Conservation (phyloP, 2,797 vertebrate species). For the Amblyraja radiata region DNA sequence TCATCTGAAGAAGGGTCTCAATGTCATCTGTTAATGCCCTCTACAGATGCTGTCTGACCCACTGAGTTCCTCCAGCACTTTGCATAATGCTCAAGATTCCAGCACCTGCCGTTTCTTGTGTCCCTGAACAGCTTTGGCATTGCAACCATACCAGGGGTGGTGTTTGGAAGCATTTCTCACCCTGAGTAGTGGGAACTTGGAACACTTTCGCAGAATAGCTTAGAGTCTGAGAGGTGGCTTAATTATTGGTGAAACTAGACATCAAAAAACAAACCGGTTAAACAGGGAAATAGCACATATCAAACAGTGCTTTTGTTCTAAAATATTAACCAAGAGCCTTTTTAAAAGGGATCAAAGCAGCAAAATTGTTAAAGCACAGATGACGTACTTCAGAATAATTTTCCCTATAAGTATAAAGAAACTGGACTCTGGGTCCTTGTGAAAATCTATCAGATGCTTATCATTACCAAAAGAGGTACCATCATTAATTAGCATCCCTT, state of each 20-base stretch:
- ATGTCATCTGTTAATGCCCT: too few relatives aligned
- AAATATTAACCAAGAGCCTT: not conserved
- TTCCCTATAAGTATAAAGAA: not conserved
- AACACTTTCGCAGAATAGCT: not conserved
- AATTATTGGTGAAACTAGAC: not conserved
- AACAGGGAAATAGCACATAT: not conserved
- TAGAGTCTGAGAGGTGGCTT: not conserved
- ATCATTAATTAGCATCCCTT: slow-evolving; percentile 45
- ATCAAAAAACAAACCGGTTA: slow-evolving; percentile 3
- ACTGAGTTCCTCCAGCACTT: too few relatives aligned
- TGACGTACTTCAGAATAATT: slow-evolving; percentile 9
- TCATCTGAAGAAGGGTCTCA: too few relatives aligned
- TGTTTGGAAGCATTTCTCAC: not conserved
- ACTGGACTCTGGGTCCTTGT: not conserved
- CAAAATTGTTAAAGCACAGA: not conserved
- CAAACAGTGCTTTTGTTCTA: not conserved
- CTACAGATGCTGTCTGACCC: too few relatives aligned
- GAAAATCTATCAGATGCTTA: not conserved
- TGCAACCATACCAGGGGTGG: not conserved
- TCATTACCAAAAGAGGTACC: slow-evolving; percentile 6
- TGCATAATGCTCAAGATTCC: too few relatives aligned
- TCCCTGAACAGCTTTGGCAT: too few relatives aligned
- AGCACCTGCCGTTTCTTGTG: too few relatives aligned
- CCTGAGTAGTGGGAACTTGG: not conserved
- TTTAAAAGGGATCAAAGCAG: slow-evolving; percentile 22